These are phyloP conservation scores for Anadara kagoshimensis DNA, from an alignment of 1,140 invertebrate genomes.

Conservation along the genomic window DNA sequence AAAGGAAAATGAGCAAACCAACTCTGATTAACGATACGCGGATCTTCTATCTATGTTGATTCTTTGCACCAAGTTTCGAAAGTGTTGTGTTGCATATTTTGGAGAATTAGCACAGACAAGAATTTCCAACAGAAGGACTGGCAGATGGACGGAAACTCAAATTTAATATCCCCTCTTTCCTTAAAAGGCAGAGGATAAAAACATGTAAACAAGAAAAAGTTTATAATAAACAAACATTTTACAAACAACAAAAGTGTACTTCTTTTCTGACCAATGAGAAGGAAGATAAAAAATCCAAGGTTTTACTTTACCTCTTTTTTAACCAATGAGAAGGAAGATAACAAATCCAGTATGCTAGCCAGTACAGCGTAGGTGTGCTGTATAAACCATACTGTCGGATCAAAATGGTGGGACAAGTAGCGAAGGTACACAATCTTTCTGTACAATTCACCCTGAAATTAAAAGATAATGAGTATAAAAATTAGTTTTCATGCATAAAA, in stretches of 20 bases:
- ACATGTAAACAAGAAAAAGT: too few species aligned
- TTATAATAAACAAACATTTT: too few species aligned
- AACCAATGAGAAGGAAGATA: conserved; percentile 56
- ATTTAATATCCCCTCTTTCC: not conserved
- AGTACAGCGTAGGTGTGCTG: conserved; percentile 50
- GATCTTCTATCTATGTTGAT: too few species aligned
- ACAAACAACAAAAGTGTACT: too few species aligned
- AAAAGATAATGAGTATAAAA: too few species aligned
- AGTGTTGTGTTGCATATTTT: not conserved
- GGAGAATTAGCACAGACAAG: not conserved
- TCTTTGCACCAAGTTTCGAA: not conserved
- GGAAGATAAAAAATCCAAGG: not conserved
- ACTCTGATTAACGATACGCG: not conserved
- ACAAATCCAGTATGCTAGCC: conserved; percentile 46
- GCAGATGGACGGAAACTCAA: not conserved
- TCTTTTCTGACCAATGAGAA: not conserved
- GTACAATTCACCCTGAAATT: conserved; percentile 61
- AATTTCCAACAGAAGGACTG: not conserved
- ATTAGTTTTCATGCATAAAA: too few species aligned
- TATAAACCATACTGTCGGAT: conserved; percentile 55
- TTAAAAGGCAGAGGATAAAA: too few species aligned
- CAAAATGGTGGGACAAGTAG: conserved; percentile 57
- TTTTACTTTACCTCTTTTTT: conserved; percentile 53
- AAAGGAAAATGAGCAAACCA: not conserved
- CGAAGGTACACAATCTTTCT: conserved; percentile 60